Percentiles rank a stretch among this genome's conserved stretches.
Conservation (phyloP, 92 coral and sea anemone species). For the Virgularia gustaviana region DNA sequence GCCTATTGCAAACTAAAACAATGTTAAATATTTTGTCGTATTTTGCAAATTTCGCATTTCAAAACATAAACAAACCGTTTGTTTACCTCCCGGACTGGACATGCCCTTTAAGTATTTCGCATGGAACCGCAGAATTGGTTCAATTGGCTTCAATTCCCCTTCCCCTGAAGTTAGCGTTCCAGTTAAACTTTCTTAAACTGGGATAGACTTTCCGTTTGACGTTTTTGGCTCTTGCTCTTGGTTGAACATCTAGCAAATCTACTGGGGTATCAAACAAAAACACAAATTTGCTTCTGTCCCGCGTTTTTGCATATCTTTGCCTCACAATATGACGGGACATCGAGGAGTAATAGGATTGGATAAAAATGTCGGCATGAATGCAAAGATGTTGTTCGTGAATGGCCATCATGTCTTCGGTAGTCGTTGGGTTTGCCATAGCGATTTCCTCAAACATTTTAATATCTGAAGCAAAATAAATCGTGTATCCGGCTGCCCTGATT, state of each 20-base stretch:
- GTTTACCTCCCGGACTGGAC: no score
- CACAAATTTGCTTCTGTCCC: conserved; percentile 63
- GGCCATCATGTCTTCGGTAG: conserved; percentile 70
- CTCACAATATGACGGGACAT: conserved; percentile 73
- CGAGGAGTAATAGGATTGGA: conserved; percentile 86
- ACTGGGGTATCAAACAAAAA: conserved; percentile 49
- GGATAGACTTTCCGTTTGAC: no score
- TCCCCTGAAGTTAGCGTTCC: no score
- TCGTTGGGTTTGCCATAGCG: neutral
- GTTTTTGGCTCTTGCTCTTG: no score
- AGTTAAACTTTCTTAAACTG: no score
- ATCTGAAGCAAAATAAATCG: conserved; percentile 69
- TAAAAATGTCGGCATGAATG: conserved; percentile 66
- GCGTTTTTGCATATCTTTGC: conserved; percentile 56
- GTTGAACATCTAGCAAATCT: conserved; percentile 62
- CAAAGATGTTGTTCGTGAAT: conserved; percentile 85
- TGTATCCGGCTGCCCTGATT: conserved; percentile 71
- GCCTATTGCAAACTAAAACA: no score
- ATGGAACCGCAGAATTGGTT: no score
- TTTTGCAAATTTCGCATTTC: no score
- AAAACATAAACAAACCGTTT: no score
- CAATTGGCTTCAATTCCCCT: no score
- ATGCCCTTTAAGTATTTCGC: no score
- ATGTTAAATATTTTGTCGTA: no score
- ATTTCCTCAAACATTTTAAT: conserved; percentile 19